Percentiles rank a stretch among this genome's conserved stretches.
phyloP scores from a whole-genome alignment of 1,140 invertebrate genomes.

The Drosophila repletoides region DNA sequence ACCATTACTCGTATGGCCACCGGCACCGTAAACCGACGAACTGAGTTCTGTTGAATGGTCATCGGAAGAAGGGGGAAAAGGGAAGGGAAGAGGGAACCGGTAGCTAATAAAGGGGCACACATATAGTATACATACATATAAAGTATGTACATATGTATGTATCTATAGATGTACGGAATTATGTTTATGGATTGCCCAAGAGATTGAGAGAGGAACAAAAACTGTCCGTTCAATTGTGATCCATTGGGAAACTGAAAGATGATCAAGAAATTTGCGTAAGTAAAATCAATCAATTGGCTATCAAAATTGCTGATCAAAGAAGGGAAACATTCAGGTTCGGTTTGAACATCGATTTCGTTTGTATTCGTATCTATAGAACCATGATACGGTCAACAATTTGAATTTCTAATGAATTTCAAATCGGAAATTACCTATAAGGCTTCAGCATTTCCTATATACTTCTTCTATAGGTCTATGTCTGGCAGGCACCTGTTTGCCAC shows the following conservation, averaged over 20 bases:
- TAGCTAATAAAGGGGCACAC: not conserved
- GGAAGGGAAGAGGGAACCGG: not conserved
- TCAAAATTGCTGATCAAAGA: not conserved
- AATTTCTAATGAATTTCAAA: conserved; percentile 31
- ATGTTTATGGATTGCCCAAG: too few relatives aligned
- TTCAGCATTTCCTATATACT: conserved; percentile 24
- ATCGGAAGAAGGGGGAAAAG: not conserved
- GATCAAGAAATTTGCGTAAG: too few relatives aligned
- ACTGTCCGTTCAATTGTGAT: too few relatives aligned
- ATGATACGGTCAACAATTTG: conserved; percentile 16
- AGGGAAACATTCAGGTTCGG: not conserved
- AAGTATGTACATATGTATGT: not conserved
- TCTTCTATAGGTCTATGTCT: not conserved
- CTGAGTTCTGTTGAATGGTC: conserved; percentile 11
- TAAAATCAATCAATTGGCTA: not conserved
- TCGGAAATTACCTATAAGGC: conserved; percentile 32
- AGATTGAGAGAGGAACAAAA: too few relatives aligned
- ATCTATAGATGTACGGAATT: not conserved
- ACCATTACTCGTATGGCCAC: conserved; percentile 66
- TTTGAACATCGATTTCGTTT: not conserved
- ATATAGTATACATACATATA: too few relatives aligned
- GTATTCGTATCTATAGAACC: not conserved
- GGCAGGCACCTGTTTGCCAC: conserved; percentile 17
- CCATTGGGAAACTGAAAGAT: too few relatives aligned
- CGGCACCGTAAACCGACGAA: conserved; percentile 59